Evolutionary conservation across 2,888 invertebrate genomes (phyloP), one percentile per base, ranked within the genome.

Genomic region (Pseudococcus viburni): DNA sequence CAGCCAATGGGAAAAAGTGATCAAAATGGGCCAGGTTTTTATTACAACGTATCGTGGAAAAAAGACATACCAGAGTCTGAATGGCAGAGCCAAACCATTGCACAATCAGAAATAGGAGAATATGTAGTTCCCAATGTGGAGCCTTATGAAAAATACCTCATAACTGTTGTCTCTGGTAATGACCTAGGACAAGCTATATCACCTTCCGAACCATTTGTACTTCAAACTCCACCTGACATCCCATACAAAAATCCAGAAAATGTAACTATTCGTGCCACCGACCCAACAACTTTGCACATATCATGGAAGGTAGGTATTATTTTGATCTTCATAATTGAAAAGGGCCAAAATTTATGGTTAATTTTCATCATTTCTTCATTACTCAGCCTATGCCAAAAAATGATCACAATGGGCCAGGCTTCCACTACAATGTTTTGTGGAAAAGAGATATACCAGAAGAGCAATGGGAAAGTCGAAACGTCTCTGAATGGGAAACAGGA

Each of bases 1-100:
- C 91, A 96, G 95, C 95, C 96, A 90, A 99, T 99, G 98, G 96
- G 97, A 0, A 95, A 97, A 92, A 97, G 98, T 90, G 98, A 99
- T 91, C 99, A 99, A 93, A 98, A 99, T 93, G 99, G 96, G 0
- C 97, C 97, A 0, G 95, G 95, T 77, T 99, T 99, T 93, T 95
- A 95, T 91, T 99, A 99, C 92, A 94, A 95, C 89, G 96, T 99
- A 39, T 95, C 94, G 90, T 98, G 96, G 94, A 95, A 95, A 90
- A 94, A 95, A 88, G 95, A 96, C 91, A 95, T 96, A 90, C 93
- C 94, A 0, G 95, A 95, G 0, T 94, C 94, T 90, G 92, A 93
- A 11, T 96, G 95, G 94, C 93, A 92, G 90, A 93, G 94, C 90
- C 93, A 94, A 89, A 95, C 95, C 90, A 94, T 98, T 89, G 93